Conservation (phyloP, 2,888 invertebrate species). For the Periphyllus acericola region DNA sequence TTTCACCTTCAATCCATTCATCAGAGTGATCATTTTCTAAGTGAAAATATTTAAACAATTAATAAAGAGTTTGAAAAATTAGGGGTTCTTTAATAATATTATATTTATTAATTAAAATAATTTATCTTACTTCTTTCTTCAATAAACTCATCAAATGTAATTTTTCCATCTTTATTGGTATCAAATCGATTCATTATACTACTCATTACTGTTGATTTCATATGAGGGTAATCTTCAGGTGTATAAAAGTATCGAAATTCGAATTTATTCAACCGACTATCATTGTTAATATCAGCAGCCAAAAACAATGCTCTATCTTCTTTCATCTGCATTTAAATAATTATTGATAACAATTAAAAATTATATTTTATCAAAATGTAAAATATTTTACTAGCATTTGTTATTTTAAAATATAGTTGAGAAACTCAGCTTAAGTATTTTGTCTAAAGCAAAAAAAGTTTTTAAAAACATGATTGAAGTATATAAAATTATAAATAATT, state of each 20-base stretch:
- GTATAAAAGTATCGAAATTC: conserved; percentile 92
- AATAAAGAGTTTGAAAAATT: not conserved
- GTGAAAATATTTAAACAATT: not conserved
- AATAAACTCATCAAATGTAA: conserved; percentile 87
- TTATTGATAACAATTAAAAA: not conserved
- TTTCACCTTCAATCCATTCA: conserved; percentile 77
- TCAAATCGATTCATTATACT: conserved; percentile 91
- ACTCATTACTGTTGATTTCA: conserved; percentile 81
- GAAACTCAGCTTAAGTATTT: no score
- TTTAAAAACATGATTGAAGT: not conserved
- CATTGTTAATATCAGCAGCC: conserved; percentile 84
- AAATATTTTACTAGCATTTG: not conserved
- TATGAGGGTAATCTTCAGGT: conserved; percentile 90
- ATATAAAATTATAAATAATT: conserved; percentile 37
- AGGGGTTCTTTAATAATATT: no score
- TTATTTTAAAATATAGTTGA: no score
- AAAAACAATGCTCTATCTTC: conserved; percentile 90
- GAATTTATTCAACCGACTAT: conserved; percentile 77
- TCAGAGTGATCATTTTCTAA: conserved; percentile 68
- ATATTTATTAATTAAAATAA: not conserved
- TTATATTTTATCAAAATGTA: not conserved
- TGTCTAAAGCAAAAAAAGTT: not conserved
- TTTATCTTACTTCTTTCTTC: conserved; percentile 71
- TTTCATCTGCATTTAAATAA: conserved; percentile 69
- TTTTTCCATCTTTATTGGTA: conserved; percentile 80